Conservation (phyloP, 2,888 invertebrate genomes). For the Empis stercorea region DNA sequence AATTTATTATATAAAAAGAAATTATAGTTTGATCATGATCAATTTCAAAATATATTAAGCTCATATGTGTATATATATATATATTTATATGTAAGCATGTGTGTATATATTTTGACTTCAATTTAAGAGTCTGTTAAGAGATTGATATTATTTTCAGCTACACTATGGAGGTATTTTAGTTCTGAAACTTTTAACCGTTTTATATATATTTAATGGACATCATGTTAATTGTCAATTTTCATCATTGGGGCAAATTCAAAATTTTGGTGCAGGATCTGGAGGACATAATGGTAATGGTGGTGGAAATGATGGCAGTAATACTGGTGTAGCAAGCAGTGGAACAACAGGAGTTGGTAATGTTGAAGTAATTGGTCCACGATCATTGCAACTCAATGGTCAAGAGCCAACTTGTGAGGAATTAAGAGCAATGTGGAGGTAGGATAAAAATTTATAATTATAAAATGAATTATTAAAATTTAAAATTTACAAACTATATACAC, state of each 20-base stretch:
- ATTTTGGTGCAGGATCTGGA: not conserved
- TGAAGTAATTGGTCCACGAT: slow-evolving; percentile 29
- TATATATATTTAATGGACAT: not conserved
- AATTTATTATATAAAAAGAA: too few species aligned
- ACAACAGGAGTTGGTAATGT: slow-evolving; percentile 12
- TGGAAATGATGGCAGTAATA: slow-evolving; percentile 9
- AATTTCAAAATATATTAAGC: too few species aligned
- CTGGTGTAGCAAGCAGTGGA: slow-evolving; percentile 6
- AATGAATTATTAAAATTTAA: not conserved
- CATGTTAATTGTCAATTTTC: not conserved
- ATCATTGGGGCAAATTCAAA: not conserved
- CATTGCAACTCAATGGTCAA: slow-evolving; percentile 26
- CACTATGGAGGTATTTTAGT: too few species aligned
- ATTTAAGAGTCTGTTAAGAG: too few species aligned
- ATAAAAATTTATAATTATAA: not conserved
- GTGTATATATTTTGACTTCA: too few species aligned
- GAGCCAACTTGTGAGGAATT: slow-evolving; percentile 81
- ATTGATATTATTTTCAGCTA: too few species aligned
- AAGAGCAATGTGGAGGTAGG: slow-evolving; percentile 75
- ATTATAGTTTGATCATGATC: too few species aligned
- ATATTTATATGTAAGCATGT: too few species aligned
- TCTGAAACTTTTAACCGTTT: too few species aligned
- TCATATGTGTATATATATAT: too few species aligned
- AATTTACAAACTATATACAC: not conserved
- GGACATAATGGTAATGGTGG: slow-evolving; percentile 6